Conservation (phyloP, 2,113 vertebrate species). For the Rhodinocichla rosea region DNA sequence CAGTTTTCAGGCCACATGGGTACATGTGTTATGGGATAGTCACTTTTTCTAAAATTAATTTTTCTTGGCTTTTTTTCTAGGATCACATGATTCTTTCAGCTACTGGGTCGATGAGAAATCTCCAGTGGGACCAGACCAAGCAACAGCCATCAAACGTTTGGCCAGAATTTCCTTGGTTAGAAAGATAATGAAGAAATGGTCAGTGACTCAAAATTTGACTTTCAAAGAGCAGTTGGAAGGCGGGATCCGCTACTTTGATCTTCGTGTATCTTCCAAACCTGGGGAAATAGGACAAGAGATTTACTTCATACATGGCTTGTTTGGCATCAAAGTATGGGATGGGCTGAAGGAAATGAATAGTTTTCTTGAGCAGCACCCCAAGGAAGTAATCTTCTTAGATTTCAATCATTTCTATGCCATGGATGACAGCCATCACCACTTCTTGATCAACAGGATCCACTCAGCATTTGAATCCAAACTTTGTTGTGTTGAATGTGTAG, state of each 20-base stretch:
- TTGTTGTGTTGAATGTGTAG: slow-evolving; percentile 80
- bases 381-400: slow-evolving; percentile 90
- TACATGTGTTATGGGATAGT: background rate
- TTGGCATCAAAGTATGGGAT: slow-evolving; percentile 90
- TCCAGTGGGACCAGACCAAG: slow-evolving; percentile 87
- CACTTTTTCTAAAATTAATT: background rate
- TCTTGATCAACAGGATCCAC: slow-evolving; percentile 82
- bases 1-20: background rate
- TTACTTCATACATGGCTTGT: slow-evolving; percentile 96
- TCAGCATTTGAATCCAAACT: slow-evolving; percentile 89
- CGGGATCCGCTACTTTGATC: slow-evolving; percentile 97
- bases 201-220: slow-evolving; percentile 90
- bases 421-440: slow-evolving; percentile 84
- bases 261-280: slow-evolving; percentile 95
- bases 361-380: slow-evolving; percentile 83
- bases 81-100: slow-evolving; percentile 89
- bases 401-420: slow-evolving; percentile 99
- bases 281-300: slow-evolving; percentile 84
- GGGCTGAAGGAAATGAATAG: slow-evolving; percentile 87
- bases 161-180: slow-evolving; percentile 82
- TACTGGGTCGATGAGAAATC: slow-evolving; percentile 90
- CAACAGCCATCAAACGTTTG: slow-evolving; percentile 79
- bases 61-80: slow-evolving; percentile 39
- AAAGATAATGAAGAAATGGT: slow-evolving; percentile 91
- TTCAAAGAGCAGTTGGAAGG: slow-evolving; percentile 93